phyloP scores from a whole-genome alignment of 1,140 invertebrate species.

The Pachypsylla venusta region DNA sequence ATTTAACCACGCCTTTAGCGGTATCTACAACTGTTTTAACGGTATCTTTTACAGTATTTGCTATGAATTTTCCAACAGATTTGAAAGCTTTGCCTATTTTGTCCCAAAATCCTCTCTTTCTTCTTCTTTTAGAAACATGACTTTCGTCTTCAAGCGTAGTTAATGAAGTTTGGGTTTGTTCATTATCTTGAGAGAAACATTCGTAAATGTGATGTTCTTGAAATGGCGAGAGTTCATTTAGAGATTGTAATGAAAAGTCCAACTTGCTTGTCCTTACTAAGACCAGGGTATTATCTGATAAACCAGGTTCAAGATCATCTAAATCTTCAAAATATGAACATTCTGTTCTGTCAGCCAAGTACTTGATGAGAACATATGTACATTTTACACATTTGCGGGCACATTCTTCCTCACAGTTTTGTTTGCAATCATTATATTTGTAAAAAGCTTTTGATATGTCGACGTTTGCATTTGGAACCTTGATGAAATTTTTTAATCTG shows the following conservation, averaged over 20 bases:
- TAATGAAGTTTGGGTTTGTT: conserved; percentile 13
- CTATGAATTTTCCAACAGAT: conserved; percentile 10
- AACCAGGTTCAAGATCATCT: neutral
- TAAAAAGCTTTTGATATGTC: neutral
- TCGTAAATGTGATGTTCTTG: conserved; percentile 11
- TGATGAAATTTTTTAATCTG: conserved; percentile 5
- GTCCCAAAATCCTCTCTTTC: conserved; percentile 14
- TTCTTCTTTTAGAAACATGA: neutral
- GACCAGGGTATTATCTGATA: conserved; percentile 3
- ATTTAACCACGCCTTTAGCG: conserved; percentile 12
- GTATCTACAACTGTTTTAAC: conserved; percentile 15
- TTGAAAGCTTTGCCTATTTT: conserved; percentile 10
- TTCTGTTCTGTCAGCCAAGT: neutral
- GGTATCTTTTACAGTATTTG: conserved; percentile 13
- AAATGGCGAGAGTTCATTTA: conserved; percentile 12
- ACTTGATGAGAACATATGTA: conserved; percentile 6
- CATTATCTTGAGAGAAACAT: conserved; percentile 6
- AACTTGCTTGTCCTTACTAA: conserved; percentile 9
- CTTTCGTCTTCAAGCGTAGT: neutral
- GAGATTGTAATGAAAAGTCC: conserved; percentile 8
- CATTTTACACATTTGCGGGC: conserved; percentile 13
- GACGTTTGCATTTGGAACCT: conserved; percentile 10
- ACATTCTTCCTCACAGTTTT: conserved; percentile 10
- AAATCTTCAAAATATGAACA: conserved; percentile 11
- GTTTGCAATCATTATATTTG: neutral